Conservation (phyloP, 2,113 vertebrate genomes). For the Passer domesticus region DNA sequence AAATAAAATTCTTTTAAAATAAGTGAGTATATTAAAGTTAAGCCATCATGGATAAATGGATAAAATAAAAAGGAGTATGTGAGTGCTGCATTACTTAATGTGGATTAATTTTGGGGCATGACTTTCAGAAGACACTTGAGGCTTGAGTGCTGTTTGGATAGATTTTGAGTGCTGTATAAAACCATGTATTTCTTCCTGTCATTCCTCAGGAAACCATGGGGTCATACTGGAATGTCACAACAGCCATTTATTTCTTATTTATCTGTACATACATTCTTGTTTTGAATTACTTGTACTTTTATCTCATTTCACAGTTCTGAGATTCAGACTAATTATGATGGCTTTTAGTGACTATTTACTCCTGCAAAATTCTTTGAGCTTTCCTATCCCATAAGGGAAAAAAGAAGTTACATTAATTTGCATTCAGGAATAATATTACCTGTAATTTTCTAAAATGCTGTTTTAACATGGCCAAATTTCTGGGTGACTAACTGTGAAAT, state of each 20-base stretch:
- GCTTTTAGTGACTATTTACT: neutral
- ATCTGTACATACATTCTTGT: neutral
- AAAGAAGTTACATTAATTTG: conserved; percentile 45
- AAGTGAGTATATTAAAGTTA: neutral
- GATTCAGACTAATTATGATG: neutral
- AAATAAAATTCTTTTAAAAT: neutral
- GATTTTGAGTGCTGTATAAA: neutral
- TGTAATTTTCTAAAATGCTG: conserved; percentile 55
- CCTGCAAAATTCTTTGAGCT: conserved; percentile 23
- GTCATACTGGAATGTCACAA: neutral
- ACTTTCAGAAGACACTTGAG: neutral
- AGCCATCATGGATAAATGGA: neutral
- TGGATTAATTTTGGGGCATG: neutral
- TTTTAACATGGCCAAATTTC: conserved; percentile 44
- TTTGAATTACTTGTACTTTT: neutral
- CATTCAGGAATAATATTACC: conserved; percentile 58
- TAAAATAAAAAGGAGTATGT: neutral
- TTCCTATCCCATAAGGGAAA: conserved; percentile 10
- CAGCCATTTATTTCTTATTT: conserved; percentile 15
- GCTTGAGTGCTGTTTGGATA: neutral
- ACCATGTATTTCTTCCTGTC: neutral
- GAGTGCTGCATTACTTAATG: neutral
- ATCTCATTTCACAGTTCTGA: conserved; percentile 20
- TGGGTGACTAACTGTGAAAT: conserved; percentile 65
- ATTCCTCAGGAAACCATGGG: neutral